Conservation (phyloP, 1,140 invertebrate species). For the Trachymyrmex septentrionalis region DNA sequence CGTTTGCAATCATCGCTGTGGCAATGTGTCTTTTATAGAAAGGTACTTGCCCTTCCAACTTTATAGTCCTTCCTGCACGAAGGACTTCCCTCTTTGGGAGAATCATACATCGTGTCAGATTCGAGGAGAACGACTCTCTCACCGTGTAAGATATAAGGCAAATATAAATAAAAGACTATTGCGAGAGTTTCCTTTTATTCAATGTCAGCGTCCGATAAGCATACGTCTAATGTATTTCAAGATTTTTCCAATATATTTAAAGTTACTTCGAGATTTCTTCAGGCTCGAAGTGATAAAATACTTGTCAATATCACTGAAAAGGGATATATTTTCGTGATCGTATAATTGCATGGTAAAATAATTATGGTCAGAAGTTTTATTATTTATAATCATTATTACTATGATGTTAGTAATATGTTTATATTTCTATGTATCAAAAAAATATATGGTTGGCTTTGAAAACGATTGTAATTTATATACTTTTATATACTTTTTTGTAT, state of each 20-base stretch:
- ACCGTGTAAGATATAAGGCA: conserved; percentile 12
- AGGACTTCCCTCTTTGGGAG: conserved; percentile 12
- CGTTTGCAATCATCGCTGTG: conserved; percentile 32
- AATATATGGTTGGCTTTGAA: too few species aligned
- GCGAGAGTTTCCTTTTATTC: conserved; percentile 17
- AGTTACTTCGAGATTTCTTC: too few species aligned
- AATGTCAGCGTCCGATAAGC: conserved; percentile 13
- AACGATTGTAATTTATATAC: too few species aligned
- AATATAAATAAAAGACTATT: conserved; percentile 27
- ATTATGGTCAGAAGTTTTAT: too few species aligned
- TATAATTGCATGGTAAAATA: too few species aligned
- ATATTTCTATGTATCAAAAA: too few species aligned
- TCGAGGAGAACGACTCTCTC: conserved; percentile 36
- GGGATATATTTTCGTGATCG: too few species aligned
- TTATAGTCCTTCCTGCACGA: conserved; percentile 11
- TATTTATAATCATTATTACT: too few species aligned
- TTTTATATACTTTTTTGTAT: too few species aligned
- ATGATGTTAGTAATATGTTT: too few species aligned
- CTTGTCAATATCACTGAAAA: background rate
- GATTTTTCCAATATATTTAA: background rate
- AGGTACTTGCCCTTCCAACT: conserved; percentile 51
- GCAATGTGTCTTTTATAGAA: conserved; percentile 42
- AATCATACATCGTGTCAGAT: conserved; percentile 34
- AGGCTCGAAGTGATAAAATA: background rate
- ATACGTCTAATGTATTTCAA: background rate